Evolutionary conservation across 2,113 vertebrate genomes (phyloP).

Genomic region (Tiliqua scincoides): DNA sequence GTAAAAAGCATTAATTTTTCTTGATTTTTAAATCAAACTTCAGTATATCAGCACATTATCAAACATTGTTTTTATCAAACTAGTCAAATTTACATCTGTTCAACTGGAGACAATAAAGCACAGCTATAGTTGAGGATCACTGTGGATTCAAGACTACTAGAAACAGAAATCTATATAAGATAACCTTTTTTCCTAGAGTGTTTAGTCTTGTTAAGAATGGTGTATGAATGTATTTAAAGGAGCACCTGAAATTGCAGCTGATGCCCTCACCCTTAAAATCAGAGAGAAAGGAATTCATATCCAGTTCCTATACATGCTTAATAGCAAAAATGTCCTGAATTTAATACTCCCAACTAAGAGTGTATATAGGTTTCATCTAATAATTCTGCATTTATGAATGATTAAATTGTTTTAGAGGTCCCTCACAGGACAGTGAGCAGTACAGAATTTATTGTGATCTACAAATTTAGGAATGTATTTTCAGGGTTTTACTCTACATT

Average conservation of each 20-base stretch:
- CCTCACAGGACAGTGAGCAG: background rate
- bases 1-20: constrained; percentile 68
- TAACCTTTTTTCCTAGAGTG: too few relatives aligned
- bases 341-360: background rate
- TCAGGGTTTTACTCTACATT: background rate
- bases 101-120: background rate
- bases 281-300: background rate
- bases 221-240: too few relatives aligned
- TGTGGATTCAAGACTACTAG: background rate
- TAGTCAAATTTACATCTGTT: constrained; percentile 6
- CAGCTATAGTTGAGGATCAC: background rate
- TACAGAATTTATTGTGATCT: background rate
- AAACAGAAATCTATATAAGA: too few relatives aligned
- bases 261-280: background rate
- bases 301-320: background rate
- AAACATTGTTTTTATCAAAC: background rate
- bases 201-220: too few relatives aligned
- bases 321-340: background rate
- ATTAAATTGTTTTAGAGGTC: background rate
- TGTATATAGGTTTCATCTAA: background rate
- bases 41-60: constrained; percentile 7
- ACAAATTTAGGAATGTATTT: background rate
- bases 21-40: constrained; percentile 52
- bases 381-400: background rate
- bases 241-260: background rate